A percentile compares a stretch with the other conserved stretches of the same genome.
phyloP scores from a whole-genome alignment of 1,140 invertebrate species.

The Drosophila trapezifrons region DNA sequence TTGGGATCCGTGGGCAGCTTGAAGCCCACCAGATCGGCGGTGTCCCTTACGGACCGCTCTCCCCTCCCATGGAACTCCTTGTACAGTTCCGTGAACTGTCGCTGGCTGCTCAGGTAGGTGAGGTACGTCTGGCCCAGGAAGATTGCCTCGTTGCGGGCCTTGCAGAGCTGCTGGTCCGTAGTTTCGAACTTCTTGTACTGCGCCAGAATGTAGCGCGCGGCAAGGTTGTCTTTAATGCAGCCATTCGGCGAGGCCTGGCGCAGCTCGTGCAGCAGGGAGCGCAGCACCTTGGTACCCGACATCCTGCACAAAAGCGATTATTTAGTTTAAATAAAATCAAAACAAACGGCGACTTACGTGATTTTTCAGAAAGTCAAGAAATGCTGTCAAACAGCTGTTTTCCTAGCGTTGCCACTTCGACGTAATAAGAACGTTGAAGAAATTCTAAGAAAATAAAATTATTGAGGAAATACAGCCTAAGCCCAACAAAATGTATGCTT shows the following conservation, averaged over 20 bases:
- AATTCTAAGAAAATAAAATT: too few relatives aligned
- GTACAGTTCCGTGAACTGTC: slow-evolving; percentile 89
- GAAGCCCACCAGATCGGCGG: slow-evolving; percentile 92
- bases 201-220: slow-evolving; percentile 87
- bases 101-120: slow-evolving; percentile 89
- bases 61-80: slow-evolving; percentile 90
- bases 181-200: slow-evolving; percentile 90
- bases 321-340: slow-evolving; percentile 6
- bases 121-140: slow-evolving; percentile 89
- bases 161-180: slow-evolving; percentile 92
- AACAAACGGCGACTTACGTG: slow-evolving; percentile 39
- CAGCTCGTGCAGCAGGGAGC: slow-evolving; percentile 72
- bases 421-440: too few relatives aligned
- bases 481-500: too few relatives aligned
- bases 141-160: slow-evolving; percentile 90
- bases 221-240: slow-evolving; percentile 82
- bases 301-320: slow-evolving; percentile 40
- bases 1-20: slow-evolving; percentile 93
- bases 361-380: slow-evolving; percentile 12
- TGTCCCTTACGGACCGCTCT: slow-evolving; percentile 90
- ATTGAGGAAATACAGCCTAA: too few relatives aligned
- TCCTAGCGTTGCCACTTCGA: slow-evolving; percentile 5
- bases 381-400: slow-evolving; percentile 16
- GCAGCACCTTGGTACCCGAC: slow-evolving; percentile 71
- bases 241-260: slow-evolving; percentile 63